phyloP scores from a whole-genome alignment of 2,888 invertebrate genomes.

The Keiferia lycopersicella region DNA sequence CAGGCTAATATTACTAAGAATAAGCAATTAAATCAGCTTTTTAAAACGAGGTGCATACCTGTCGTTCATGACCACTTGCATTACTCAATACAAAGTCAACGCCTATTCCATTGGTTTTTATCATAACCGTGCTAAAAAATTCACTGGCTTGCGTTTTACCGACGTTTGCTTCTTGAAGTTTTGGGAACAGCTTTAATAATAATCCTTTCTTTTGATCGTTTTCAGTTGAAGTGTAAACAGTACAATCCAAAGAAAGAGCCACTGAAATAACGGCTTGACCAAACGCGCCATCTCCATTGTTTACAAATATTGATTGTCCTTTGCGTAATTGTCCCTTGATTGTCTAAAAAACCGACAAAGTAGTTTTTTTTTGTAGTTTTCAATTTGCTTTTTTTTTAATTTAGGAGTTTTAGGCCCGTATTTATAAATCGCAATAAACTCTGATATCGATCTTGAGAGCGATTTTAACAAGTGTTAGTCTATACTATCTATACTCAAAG shows the following conservation, averaged over 20 bases:
- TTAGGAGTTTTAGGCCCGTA: no score
- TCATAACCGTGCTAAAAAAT: slow-evolving; percentile 31
- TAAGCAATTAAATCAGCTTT: background rate
- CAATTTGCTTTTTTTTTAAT: background rate
- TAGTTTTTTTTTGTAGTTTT: background rate
- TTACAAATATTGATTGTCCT: slow-evolving; percentile 43
- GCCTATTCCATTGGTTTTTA: slow-evolving; percentile 28
- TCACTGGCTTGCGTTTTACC: slow-evolving; percentile 37
- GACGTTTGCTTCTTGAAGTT: slow-evolving; percentile 45
- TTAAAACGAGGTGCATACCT: slow-evolving; percentile 36
- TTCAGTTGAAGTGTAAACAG: slow-evolving; percentile 51
- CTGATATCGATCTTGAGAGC: no score
- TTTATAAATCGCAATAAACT: no score
- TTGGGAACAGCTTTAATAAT: slow-evolving; percentile 48
- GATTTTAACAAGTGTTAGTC: no score
- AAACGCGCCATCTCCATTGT: slow-evolving; percentile 51
- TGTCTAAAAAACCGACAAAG: background rate
- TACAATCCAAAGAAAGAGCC: slow-evolving; percentile 46
- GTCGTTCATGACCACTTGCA: slow-evolving; percentile 39
- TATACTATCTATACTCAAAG: no score
- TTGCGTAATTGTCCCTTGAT: slow-evolving; percentile 29
- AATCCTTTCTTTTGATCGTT: slow-evolving; percentile 46
- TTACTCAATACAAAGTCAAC: slow-evolving; percentile 47
- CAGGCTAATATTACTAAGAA: background rate
- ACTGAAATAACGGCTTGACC: slow-evolving; percentile 59